Percentiles rank a stretch among this genome's conserved stretches.
Conservation (phyloP, 1,140 invertebrate species). For the Achatina immaculata region DNA sequence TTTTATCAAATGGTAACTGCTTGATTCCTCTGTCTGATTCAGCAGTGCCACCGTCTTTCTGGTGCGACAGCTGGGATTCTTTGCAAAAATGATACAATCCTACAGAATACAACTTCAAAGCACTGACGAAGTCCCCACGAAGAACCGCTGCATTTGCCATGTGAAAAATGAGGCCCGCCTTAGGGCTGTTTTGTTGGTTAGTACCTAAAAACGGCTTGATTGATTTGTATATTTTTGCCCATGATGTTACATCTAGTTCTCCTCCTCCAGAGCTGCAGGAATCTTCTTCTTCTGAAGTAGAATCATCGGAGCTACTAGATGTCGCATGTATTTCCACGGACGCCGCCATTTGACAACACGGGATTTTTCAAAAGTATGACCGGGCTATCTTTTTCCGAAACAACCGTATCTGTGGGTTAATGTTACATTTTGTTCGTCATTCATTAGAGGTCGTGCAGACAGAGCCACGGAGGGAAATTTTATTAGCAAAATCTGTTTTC, state of each 20-base stretch:
- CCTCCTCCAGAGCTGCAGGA: not conserved
- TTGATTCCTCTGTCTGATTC: not conserved
- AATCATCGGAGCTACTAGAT: not conserved
- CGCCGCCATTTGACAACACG: not conserved
- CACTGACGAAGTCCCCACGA: not conserved
- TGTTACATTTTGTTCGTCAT: no score
- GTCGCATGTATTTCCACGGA: not conserved
- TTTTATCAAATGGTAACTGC: not conserved
- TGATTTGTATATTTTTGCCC: constrained; percentile 17
- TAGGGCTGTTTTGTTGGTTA: not conserved
- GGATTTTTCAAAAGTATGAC: not conserved
- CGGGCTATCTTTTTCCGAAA: no score
- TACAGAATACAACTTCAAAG: not conserved
- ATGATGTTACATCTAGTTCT: not conserved
- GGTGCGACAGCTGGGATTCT: not conserved
- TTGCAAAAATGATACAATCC: not conserved
- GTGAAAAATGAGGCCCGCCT: not conserved
- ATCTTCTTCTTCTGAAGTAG: not conserved
- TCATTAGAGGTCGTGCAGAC: no score
- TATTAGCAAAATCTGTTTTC: no score
- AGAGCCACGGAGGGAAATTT: no score
- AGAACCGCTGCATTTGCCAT: not conserved
- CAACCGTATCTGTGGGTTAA: no score
- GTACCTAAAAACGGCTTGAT: not conserved
- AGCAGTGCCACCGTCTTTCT: not conserved